Percentiles rank a stretch among this genome's conserved stretches.
Conservation (phyloP, 2,888 invertebrate species). For the Choristoneura rosaceana region DNA sequence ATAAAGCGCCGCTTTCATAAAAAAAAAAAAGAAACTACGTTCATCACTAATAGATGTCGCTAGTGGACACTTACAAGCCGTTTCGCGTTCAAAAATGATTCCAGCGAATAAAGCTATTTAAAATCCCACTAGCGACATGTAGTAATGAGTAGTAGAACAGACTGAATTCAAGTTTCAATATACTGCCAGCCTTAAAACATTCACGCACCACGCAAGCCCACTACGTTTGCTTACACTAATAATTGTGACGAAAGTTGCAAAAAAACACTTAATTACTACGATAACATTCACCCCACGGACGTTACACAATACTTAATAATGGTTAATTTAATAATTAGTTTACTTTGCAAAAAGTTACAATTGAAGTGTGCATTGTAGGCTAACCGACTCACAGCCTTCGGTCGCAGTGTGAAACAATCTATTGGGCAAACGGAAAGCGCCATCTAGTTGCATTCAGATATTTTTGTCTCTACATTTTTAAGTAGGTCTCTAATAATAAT, state of each 20-base stretch:
- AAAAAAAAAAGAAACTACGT: neutral
- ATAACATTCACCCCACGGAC: constrained; percentile 55
- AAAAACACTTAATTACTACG: constrained; percentile 51
- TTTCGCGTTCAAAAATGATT: neutral
- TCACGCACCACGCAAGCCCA: constrained; percentile 30
- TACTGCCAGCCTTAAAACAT: constrained; percentile 12
- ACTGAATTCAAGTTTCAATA: constrained; percentile 24
- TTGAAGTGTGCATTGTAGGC: constrained; percentile 40
- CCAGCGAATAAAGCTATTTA: neutral
- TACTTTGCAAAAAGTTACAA: constrained; percentile 31
- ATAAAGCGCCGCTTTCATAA: too few relatives aligned
- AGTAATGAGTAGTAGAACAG: neutral
- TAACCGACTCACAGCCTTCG: constrained; percentile 38
- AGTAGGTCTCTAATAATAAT: too few relatives aligned
- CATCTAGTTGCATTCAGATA: neutral
- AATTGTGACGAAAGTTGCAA: constrained; percentile 53
- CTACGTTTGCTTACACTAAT: constrained; percentile 38
- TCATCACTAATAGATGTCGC: neutral
- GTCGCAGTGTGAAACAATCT: constrained; percentile 27
- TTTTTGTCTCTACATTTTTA: too few relatives aligned
- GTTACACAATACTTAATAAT: constrained; percentile 46
- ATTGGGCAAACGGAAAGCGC: neutral
- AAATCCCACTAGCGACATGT: neutral
- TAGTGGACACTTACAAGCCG: neutral
- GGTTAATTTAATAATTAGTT: constrained; percentile 42